A percentile compares a stretch with the other conserved stretches of the same genome.
These are phyloP conservation scores for Pyrrhosoma nymphula DNA, from an alignment of 2,888 invertebrate species.

Conservation along the genomic window DNA sequence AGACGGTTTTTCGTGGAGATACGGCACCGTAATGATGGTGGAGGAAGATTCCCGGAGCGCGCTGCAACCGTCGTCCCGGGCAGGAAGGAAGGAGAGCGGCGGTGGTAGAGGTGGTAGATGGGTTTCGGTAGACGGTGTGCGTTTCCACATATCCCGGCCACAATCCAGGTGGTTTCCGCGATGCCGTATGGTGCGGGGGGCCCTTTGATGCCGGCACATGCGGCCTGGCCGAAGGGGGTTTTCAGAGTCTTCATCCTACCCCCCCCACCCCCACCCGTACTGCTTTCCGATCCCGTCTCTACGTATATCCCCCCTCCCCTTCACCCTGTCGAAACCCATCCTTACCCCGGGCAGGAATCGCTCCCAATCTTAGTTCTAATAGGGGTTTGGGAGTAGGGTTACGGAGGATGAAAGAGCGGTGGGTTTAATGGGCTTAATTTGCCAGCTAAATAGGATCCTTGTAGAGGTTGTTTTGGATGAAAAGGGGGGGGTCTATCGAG, in stretches of 20 bases:
- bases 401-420: not conserved
- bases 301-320: not conserved
- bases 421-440: constrained; percentile 7
- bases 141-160: not conserved
- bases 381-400: not conserved
- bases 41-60: not conserved
- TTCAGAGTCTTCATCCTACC: not conserved
- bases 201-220: constrained; percentile 18
- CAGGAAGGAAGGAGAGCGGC: not conserved
- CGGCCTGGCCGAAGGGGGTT: not conserved
- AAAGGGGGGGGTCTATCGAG: not conserved
- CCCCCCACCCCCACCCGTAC: not conserved
- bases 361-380: not conserved
- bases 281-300: not conserved
- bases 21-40: not conserved
- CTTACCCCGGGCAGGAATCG: not conserved
- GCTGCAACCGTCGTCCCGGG: not conserved
- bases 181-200: not conserved
- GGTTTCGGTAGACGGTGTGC: not conserved
- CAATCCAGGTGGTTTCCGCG: constrained; percentile 1
- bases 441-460: not conserved
- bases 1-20: not conserved
- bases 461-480: not conserved
- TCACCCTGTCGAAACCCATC: not conserved
- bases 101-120: not conserved